These are phyloP conservation scores for Hylaea fasciaria DNA, from an alignment of 2,888 invertebrate species.

Conservation along the genomic window DNA sequence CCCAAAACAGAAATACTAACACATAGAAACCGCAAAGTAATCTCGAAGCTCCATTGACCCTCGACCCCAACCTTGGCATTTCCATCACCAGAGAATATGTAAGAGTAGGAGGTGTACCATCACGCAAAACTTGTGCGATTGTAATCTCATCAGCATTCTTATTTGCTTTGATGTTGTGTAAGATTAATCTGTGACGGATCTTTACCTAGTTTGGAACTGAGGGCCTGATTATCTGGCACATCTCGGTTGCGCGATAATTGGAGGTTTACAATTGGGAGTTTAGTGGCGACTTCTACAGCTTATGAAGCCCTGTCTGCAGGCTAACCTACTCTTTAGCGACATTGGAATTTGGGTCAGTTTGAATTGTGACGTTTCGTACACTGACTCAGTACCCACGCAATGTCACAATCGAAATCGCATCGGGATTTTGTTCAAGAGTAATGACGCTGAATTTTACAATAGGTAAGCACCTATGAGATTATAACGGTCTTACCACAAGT, in stretches of 20 bases:
- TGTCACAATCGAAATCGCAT: too few species aligned
- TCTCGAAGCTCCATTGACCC: constrained; percentile 47
- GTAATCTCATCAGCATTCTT: constrained; percentile 50
- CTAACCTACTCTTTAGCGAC: too few species aligned
- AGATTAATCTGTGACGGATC: constrained; percentile 17
- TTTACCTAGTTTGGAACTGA: constrained; percentile 13
- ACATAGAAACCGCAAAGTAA: constrained; percentile 37
- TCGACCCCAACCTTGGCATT: constrained; percentile 49
- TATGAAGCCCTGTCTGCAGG: too few species aligned
- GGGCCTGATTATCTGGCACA: constrained; percentile 3
- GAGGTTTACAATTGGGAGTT: not conserved
- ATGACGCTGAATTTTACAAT: too few species aligned
- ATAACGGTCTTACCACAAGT: too few species aligned
- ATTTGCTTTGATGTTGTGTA: constrained; percentile 30
- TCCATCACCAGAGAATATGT: constrained; percentile 36
- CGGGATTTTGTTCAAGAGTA: too few species aligned
- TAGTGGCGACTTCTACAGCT: too few species aligned
- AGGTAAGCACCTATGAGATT: too few species aligned
- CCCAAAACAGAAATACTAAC: not conserved
- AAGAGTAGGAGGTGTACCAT: constrained; percentile 37
- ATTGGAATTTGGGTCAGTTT: too few species aligned
- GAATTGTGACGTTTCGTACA: too few species aligned
- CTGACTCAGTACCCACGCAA: too few species aligned
- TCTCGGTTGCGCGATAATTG: constrained; percentile 1
- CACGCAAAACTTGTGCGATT: constrained; percentile 51